Evolutionary conservation across 2,888 invertebrate genomes (phyloP).

Genomic region (Thymelicus sylvestris): DNA sequence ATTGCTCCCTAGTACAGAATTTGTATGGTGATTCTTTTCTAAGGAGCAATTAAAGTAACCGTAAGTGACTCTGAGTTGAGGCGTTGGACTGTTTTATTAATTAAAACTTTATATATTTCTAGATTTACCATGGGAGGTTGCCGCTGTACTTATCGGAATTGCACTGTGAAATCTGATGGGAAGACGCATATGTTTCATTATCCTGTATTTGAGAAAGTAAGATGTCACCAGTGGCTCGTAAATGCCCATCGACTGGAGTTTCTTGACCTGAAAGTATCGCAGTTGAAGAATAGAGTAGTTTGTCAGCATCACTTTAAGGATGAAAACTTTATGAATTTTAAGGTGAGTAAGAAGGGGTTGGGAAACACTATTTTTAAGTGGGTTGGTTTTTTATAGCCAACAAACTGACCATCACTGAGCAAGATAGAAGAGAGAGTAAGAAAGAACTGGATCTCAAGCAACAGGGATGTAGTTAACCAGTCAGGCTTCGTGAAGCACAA

Average conservation of each 20-base stretch:
- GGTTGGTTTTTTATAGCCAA: too few species aligned
- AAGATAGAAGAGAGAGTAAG: too few species aligned
- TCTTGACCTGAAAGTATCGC: slow-evolving; percentile 81
- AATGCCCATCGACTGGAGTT: slow-evolving; percentile 82
- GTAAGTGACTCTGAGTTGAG: too few species aligned
- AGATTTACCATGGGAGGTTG: slow-evolving; percentile 82
- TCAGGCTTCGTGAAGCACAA: too few species aligned
- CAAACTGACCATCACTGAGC: too few species aligned
- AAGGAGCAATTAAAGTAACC: too few species aligned
- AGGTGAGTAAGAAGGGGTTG: slow-evolving; percentile 55
- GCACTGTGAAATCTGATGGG: slow-evolving; percentile 77
- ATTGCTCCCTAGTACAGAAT: too few species aligned
- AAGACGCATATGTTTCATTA: slow-evolving; percentile 86
- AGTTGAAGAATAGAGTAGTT: slow-evolving; percentile 85
- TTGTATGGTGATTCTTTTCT: too few species aligned
- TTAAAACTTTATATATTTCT: background rate
- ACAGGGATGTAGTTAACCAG: too few species aligned
- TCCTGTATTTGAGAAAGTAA: slow-evolving; percentile 84
- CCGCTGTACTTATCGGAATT: slow-evolving; percentile 84
- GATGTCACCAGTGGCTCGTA: slow-evolving; percentile 85
- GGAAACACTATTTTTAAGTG: background rate
- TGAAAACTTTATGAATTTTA: slow-evolving; percentile 81
- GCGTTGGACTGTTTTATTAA: too few species aligned
- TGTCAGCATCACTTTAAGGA: slow-evolving; percentile 85
- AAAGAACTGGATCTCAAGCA: too few species aligned